These are phyloP conservation scores for Tympanuchus pallidicinctus DNA, from an alignment of 2,113 vertebrate species.

Conservation along the genomic window DNA sequence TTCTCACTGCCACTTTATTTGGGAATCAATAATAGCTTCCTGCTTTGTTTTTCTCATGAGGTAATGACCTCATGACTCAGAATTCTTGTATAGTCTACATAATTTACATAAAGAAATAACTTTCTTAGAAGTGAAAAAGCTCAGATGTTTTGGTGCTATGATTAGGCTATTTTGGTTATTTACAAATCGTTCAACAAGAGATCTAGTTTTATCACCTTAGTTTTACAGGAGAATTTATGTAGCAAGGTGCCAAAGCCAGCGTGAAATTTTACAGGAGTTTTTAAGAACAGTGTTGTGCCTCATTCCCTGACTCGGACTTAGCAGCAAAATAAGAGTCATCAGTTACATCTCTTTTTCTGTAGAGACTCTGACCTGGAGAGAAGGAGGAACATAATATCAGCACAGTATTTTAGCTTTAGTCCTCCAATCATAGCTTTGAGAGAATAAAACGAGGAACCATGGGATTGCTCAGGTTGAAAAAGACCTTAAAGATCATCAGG, in stretches of 20 bases:
- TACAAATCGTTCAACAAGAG: neutral
- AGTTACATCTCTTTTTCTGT: neutral
- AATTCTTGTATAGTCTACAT: too few species aligned
- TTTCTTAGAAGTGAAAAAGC: neutral
- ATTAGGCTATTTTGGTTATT: neutral
- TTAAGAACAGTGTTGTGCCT: neutral
- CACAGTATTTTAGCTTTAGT: neutral
- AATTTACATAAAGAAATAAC: neutral
- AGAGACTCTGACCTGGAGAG: too few species aligned
- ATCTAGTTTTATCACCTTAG: neutral
- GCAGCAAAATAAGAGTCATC: too few species aligned
- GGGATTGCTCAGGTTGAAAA: too few species aligned
- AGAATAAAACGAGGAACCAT: neutral
- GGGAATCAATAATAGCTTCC: neutral
- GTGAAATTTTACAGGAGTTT: neutral
- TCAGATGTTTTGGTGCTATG: neutral
- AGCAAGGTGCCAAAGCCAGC: neutral
- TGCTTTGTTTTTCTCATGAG: neutral
- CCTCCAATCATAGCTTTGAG: neutral
- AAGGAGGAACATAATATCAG: neutral
- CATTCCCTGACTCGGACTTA: neutral
- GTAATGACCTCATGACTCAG: neutral
- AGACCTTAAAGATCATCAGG: too few species aligned
- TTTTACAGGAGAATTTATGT: neutral
- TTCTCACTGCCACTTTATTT: neutral